phyloP scores from a whole-genome alignment of 2,113 vertebrate species.

The Camelus dromedarius region DNA sequence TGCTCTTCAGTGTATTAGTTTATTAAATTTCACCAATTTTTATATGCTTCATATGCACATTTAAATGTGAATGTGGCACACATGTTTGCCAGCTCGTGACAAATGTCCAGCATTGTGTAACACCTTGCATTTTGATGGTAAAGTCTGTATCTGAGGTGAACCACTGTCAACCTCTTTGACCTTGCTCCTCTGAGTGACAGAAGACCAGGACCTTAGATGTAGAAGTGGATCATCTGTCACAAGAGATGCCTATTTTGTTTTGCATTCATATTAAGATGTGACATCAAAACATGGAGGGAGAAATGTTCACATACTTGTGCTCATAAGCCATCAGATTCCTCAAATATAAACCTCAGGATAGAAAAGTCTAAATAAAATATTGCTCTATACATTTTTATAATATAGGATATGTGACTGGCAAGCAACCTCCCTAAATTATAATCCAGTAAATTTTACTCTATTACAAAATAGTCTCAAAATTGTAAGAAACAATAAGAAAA shows the following conservation, averaged over 20 bases:
- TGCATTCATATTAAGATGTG: neutral
- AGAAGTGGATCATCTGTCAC: neutral
- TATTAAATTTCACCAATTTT: constrained; percentile 4
- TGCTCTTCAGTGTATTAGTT: neutral
- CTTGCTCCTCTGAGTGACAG: neutral
- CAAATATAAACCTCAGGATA: neutral
- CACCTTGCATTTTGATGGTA: neutral
- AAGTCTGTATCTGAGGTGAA: neutral
- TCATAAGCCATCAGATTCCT: neutral
- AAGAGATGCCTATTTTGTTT: neutral
- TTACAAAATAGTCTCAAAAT: neutral
- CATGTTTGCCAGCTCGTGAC: neutral
- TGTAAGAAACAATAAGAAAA: neutral
- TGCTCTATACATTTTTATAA: neutral
- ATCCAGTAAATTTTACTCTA: neutral
- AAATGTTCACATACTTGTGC: neutral
- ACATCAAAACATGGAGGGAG: neutral
- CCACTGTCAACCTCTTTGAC: neutral
- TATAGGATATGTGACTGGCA: neutral
- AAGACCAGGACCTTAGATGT: neutral
- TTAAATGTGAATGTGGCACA: constrained; percentile 1
- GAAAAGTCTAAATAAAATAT: neutral
- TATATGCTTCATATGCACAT: neutral
- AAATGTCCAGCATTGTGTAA: neutral
- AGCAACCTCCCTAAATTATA: neutral